Conservation (phyloP, 2,113 vertebrate species). For the Caracal caracal region DNA sequence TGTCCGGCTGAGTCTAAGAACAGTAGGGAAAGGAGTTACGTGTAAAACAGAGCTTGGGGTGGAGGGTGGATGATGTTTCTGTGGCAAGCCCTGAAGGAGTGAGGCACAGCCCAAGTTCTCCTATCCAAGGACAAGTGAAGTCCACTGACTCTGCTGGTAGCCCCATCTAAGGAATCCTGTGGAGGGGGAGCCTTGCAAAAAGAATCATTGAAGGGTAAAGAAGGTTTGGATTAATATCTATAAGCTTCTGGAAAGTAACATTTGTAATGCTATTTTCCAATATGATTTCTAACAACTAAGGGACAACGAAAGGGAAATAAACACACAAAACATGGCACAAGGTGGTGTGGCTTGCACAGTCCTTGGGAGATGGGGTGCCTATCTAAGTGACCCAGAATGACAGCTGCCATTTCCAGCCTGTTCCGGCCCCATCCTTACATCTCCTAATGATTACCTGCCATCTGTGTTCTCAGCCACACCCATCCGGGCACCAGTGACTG, state of each 20-base stretch:
- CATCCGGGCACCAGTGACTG: slow-evolving; percentile 46
- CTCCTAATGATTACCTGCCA: slow-evolving; percentile 46
- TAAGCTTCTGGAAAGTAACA: neutral
- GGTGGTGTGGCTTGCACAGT: neutral
- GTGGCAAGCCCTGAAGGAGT: neutral
- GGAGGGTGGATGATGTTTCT: neutral
- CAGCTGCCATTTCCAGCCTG: neutral
- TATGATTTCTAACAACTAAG: neutral
- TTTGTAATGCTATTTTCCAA: neutral
- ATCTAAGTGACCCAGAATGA: neutral
- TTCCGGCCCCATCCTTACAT: neutral
- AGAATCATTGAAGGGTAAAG: neutral
- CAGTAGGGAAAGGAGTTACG: neutral
- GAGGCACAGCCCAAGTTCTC: neutral
- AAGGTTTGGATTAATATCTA: neutral
- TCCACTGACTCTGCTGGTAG: neutral
- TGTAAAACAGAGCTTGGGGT: neutral
- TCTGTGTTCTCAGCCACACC: slow-evolving; percentile 60
- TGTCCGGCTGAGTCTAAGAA: neutral
- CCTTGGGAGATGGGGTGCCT: neutral
- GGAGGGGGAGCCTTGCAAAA: neutral
- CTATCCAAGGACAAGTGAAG: neutral
- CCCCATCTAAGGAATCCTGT: neutral
- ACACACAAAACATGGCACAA: neutral
- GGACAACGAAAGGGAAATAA: neutral